Conservation (phyloP, 2,113 vertebrate genomes). For the Callospermophilus lateralis region DNA sequence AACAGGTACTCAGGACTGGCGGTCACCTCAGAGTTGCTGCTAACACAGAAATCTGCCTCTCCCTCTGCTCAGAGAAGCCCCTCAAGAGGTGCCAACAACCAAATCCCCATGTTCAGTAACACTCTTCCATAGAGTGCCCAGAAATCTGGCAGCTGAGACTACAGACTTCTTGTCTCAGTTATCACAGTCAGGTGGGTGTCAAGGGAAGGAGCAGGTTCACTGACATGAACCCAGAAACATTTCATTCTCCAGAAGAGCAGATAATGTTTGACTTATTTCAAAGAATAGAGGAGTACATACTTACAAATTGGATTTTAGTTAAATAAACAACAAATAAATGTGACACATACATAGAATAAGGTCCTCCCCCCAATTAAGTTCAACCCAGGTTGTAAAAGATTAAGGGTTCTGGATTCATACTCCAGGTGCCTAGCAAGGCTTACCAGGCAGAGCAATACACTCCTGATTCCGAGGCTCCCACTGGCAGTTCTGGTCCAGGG, state of each 20-base stretch:
- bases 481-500: conserved; percentile 98
- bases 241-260: neutral
- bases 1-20: neutral
- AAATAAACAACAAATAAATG: neutral
- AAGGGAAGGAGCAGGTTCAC: neutral
- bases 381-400: neutral
- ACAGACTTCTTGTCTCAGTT: neutral
- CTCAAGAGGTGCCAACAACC: neutral
- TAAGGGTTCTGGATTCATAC: neutral
- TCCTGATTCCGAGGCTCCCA: conserved; percentile 98
- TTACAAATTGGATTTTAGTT: neutral
- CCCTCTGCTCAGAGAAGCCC: neutral
- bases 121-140: neutral
- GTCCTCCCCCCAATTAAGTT: neutral
- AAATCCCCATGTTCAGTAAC: neutral
- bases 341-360: neutral
- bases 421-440: neutral
- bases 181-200: neutral
- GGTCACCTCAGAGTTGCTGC: neutral
- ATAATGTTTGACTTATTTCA: conserved; percentile 2
- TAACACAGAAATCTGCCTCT: neutral
- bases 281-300: neutral
- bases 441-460: conserved; percentile 96
- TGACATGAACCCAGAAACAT: neutral
- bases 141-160: neutral